Conservation (phyloP, 2,797 vertebrate species). For the Myiotriccus ornatus region DNA sequence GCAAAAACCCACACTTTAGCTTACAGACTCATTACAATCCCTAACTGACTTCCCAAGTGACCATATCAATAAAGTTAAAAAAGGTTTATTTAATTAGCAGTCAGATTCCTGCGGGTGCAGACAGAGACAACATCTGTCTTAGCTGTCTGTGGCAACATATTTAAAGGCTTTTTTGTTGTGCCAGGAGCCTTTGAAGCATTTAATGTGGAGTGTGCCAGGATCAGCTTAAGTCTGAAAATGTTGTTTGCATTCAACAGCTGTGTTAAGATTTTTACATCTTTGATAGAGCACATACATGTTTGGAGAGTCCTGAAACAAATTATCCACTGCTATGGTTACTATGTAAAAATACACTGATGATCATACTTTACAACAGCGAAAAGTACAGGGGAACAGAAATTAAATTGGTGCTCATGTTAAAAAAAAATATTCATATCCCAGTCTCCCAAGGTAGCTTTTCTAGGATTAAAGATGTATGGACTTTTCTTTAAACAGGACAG, state of each 20-base stretch:
- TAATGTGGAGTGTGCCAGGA: not conserved
- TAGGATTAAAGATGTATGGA: not conserved
- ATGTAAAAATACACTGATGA: not conserved
- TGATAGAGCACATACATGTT: not conserved
- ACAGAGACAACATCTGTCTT: not conserved
- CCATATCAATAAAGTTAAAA: not conserved
- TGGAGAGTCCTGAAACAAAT: slow-evolving; percentile 18
- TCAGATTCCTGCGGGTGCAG: not conserved
- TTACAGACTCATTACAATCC: not conserved
- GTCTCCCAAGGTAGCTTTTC: not conserved
- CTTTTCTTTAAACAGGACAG: not conserved
- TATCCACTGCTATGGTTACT: slow-evolving; percentile 15
- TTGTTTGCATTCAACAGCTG: slow-evolving; percentile 18
- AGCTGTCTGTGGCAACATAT: not conserved
- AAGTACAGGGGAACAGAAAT: not conserved
- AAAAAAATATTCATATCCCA: not conserved
- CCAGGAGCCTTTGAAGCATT: not conserved
- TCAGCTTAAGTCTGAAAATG: slow-evolving; percentile 15
- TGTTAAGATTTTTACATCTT: slow-evolving; percentile 27
- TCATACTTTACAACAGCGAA: not conserved
- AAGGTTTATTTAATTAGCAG: slow-evolving; percentile 21
- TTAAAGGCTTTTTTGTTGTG: not conserved
- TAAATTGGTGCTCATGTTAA: not conserved
- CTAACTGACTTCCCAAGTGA: not conserved
- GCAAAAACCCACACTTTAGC: not conserved